Conservation (phyloP, 2,888 invertebrate genomes). For the Drosophila mercatorum region DNA sequence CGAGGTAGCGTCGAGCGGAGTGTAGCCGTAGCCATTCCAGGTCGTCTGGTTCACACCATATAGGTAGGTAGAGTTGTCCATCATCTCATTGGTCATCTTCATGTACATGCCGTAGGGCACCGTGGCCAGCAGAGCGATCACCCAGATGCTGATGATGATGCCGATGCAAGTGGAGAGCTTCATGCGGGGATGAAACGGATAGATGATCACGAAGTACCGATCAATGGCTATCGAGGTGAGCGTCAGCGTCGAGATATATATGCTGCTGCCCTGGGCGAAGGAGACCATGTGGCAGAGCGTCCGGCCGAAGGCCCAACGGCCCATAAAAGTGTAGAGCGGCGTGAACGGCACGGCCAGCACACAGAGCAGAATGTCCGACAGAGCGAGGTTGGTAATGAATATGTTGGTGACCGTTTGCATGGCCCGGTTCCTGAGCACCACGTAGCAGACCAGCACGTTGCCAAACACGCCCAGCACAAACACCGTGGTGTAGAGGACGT, state of each 20-base stretch:
- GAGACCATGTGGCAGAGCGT: constrained; percentile 95
- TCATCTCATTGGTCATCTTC: constrained; percentile 82
- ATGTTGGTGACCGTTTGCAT: constrained; percentile 99
- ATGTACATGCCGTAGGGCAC: constrained; percentile 90
- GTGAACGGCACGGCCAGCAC: constrained; percentile 98
- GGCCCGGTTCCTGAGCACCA: constrained; percentile 95
- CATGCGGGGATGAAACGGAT: constrained; percentile 97
- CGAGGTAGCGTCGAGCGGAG: constrained; percentile 49
- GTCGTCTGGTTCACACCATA: constrained; percentile 19
- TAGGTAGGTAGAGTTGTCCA: constrained; percentile 43
- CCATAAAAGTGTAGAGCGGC: constrained; percentile 96
- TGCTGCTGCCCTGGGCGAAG: constrained; percentile 96
- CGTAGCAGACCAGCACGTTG: constrained; percentile 96
- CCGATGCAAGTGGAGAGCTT: constrained; percentile 92
- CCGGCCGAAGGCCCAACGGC: constrained; percentile 96
- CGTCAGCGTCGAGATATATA: constrained; percentile 98
- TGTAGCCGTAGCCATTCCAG: constrained; percentile 12
- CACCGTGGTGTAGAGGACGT: constrained; percentile 82
- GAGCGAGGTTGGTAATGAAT: constrained; percentile 97
- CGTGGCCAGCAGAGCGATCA: constrained; percentile 93
- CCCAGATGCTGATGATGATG: constrained; percentile 96
- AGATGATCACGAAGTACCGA: constrained; percentile 98
- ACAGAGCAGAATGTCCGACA: constrained; percentile 97
- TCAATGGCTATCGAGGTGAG: constrained; percentile 99
- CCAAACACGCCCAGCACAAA: constrained; percentile 96